Evolutionary conservation across 2,113 vertebrate genomes (phyloP), one percentile per base, ranked within the genome.

Genomic region (Notothenia coriiceps): DNA sequence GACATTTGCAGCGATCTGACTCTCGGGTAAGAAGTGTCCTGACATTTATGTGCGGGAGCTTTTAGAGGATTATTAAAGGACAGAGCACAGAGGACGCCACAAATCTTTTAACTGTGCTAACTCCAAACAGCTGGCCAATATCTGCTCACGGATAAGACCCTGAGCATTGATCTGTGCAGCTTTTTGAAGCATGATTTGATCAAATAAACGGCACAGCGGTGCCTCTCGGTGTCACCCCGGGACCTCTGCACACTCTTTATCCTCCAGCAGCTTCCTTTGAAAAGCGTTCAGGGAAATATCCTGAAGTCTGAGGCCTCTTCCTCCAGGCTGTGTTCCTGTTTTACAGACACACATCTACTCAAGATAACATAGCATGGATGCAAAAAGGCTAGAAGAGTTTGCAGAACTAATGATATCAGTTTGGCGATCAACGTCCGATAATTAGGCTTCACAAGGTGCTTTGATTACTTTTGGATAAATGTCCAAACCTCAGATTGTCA

Each of bases 1-100:
- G 86, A 79, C 86, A 90, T 91, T 89, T 89, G 5, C 47, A 82
- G 25, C 54, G 4, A 79, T 74, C 71, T 77, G 82, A 64, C 64
- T 90, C 83, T 52, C 74, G 25, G 77, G 63, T 7, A 44, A 59
- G 84, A 65, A 44, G 70, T 10, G 17, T 69, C 82, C 75, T 86
- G 82, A 87, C 82, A 87, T 91, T 91, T 85, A 56, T 68, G 79
- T 14, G 59, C 79, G 35, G 60, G 69, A 47, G 71, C 66, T 84
- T 88, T 80, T 18, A 46, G 46, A 14, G 56, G 74, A 84, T 85
- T 82, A 79, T 64, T 57, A 83, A 84, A 88, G 75, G 83, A 88
- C 52, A 25, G 22, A 0, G 22, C 67, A 3, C 51, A 11, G 57
- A 18, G 29, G 63, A 20, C 5, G 25, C 40, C 50, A 18, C 12